These are phyloP conservation scores for Scolanthus callimorphus DNA, from an alignment of 92 coral and sea anemone genomes.

Conservation along the genomic window DNA sequence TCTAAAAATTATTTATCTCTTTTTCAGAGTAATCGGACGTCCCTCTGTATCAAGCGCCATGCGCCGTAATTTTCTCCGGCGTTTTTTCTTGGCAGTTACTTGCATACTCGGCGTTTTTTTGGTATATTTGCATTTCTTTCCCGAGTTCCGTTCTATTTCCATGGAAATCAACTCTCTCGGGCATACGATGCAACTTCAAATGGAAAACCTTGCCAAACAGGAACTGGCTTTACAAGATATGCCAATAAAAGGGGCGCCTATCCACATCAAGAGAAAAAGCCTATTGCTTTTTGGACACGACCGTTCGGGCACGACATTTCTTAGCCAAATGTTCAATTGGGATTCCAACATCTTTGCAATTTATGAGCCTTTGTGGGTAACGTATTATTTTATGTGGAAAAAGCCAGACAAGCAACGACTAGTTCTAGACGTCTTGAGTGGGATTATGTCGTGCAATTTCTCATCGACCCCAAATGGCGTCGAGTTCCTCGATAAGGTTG, in stretches of 20 bases:
- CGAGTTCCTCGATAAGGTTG: constrained; percentile 19
- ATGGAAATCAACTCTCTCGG: too few relatives aligned
- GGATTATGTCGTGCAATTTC: constrained; percentile 47
- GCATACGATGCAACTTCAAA: too few relatives aligned
- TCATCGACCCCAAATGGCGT: constrained; percentile 21
- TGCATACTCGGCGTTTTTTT: neutral
- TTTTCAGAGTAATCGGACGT: neutral
- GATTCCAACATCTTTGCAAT: constrained; percentile 50
- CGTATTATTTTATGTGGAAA: constrained; percentile 1
- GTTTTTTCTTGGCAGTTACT: neutral
- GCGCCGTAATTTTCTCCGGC: neutral
- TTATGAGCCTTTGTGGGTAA: constrained; percentile 65
- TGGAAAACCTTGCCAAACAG: too few relatives aligned
- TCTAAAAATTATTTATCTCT: neutral
- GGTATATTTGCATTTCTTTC: too few relatives aligned
- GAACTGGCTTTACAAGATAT: too few relatives aligned
- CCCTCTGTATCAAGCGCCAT: neutral
- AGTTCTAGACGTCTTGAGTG: constrained; percentile 22
- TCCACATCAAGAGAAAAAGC: neutral
- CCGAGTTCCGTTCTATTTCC: too few relatives aligned
- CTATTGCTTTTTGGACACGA: constrained; percentile 53
- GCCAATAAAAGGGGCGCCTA: neutral
- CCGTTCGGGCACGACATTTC: constrained; percentile 62
- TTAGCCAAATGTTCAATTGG: constrained; percentile 45
- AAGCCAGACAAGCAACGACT: neutral